A percentile compares a stretch with the other conserved stretches of the same genome.
Conservation (phyloP, 2,797 vertebrate species). For the Vireo griseus region DNA sequence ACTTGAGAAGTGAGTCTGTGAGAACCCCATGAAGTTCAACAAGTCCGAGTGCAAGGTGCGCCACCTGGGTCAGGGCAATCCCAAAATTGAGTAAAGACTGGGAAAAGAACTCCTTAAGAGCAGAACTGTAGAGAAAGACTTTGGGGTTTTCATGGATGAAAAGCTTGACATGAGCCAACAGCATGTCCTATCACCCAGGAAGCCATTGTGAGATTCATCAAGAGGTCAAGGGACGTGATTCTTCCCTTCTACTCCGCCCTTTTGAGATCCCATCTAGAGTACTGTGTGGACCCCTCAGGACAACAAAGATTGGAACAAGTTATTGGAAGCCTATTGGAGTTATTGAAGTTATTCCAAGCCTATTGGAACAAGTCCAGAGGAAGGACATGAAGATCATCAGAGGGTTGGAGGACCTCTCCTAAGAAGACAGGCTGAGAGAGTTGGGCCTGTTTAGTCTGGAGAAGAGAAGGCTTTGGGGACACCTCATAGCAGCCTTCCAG, state of each 20-base stretch:
- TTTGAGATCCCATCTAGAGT: neutral
- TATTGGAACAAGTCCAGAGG: neutral
- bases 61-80: neutral
- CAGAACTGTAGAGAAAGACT: neutral
- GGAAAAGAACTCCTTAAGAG: neutral
- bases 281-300: neutral
- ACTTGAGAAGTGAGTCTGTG: neutral
- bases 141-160: neutral
- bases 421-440: neutral
- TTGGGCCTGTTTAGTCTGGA: neutral
- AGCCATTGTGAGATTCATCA: neutral
- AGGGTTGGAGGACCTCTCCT: neutral
- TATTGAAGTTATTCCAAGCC: too few relatives aligned
- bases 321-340: too few relatives aligned
- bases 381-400: neutral
- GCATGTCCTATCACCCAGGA: neutral
- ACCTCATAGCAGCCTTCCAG: neutral
- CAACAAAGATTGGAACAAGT: neutral
- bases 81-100: too few relatives aligned
- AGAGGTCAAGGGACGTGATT: neutral
- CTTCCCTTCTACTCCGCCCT: neutral
- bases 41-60: neutral
- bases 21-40: neutral
- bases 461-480: neutral
- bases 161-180: neutral